These are phyloP conservation scores for Archips crataeganus DNA, from an alignment of 2,888 invertebrate species.

Conservation along the genomic window DNA sequence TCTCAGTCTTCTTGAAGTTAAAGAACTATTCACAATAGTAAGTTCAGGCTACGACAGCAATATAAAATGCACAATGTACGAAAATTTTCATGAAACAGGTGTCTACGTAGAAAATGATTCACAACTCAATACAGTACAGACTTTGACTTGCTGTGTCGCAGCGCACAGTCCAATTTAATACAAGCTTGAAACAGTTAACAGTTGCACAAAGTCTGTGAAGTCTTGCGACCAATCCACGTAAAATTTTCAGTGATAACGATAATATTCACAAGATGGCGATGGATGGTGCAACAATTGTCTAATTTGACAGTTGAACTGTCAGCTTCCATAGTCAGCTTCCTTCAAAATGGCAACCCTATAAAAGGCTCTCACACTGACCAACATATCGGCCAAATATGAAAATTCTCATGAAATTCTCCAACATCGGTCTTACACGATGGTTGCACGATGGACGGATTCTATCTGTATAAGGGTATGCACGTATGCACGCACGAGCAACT, in stretches of 20 bases:
- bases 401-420: not conserved
- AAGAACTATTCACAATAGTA: conserved; percentile 30
- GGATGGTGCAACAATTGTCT: conserved; percentile 20
- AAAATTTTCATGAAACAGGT: conserved; percentile 30
- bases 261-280: conserved; percentile 42
- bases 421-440: not conserved
- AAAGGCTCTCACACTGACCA: conserved; percentile 5
- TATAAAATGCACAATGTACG: conserved; percentile 15
- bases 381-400: not conserved
- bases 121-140: conserved; percentile 24
- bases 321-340: not conserved
- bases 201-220: conserved; percentile 14
- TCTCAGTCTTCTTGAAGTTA: conserved; percentile 29
- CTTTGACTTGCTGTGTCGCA: conserved; percentile 10
- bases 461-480: too few species aligned
- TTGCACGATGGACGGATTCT: not conserved
- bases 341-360: conserved; percentile 9
- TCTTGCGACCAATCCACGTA: conserved; percentile 33
- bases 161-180: conserved; percentile 25
- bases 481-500: too few species aligned
- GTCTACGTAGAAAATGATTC: conserved; percentile 26
- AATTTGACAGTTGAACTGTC: conserved; percentile 6
- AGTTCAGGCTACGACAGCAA: conserved; percentile 31
- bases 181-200: conserved; percentile 20
- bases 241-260: conserved; percentile 40